Conservation (phyloP, 2,113 vertebrate genomes). For the Protobothrops flavoviridis region DNA sequence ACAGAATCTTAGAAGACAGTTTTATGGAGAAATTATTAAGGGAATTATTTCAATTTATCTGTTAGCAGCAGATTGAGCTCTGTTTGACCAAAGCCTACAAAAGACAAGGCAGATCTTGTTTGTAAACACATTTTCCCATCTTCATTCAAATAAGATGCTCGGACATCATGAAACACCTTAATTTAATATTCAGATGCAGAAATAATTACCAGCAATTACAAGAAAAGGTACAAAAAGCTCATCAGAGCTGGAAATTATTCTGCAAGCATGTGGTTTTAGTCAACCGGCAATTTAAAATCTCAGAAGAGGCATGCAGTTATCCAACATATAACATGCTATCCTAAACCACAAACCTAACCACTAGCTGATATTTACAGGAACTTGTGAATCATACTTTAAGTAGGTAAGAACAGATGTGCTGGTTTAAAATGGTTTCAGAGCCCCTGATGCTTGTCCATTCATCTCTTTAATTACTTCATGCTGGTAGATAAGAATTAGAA, state of each 20-base stretch:
- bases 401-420: neutral
- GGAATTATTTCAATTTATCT: neutral
- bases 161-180: neutral
- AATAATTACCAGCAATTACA: neutral
- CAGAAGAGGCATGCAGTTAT: neutral
- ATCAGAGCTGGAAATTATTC: neutral
- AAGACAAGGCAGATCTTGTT: neutral
- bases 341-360: neutral
- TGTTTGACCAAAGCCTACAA: neutral
- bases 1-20: neutral
- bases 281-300: neutral
- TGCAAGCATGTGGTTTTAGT: neutral
- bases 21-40: neutral
- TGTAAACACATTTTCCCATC: neutral
- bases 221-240: neutral
- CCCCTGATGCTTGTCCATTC: neutral
- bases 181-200: conserved; percentile 9
- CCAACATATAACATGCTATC: neutral
- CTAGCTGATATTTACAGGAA: neutral
- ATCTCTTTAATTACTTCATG: neutral
- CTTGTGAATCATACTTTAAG: neutral
- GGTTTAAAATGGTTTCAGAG: neutral
- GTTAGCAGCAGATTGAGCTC: neutral
- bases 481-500: neutral
- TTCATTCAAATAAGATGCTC: neutral